Evolutionary conservation across 2,113 vertebrate species (phyloP).

Genomic region (Rhabdornis inornatus): DNA sequence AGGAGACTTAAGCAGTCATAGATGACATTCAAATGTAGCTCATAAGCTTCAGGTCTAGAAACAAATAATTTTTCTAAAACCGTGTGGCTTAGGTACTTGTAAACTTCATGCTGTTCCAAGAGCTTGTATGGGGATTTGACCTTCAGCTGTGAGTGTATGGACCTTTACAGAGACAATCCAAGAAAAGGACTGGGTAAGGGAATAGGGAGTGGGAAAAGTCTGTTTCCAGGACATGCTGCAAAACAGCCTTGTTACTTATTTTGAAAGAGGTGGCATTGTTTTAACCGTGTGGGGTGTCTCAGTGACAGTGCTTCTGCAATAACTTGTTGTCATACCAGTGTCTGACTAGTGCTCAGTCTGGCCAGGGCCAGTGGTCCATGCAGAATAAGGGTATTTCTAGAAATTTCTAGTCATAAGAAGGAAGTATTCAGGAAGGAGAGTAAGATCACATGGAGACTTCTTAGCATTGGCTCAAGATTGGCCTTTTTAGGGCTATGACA

Average conservation of each 20-base stretch:
- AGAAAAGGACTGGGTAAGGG: neutral
- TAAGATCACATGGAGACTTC: neutral
- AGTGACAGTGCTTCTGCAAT: neutral
- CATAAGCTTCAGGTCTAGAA: neutral
- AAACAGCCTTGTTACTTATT: neutral
- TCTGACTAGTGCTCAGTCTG: neutral
- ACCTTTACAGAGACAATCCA: neutral
- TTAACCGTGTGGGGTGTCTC: neutral
- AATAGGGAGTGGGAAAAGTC: neutral
- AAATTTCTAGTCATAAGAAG: neutral
- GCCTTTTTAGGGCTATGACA: neutral
- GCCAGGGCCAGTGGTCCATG: neutral
- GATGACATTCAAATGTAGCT: neutral
- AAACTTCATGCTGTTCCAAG: neutral
- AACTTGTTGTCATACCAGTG: neutral
- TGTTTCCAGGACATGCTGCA: neutral
- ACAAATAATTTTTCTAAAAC: neutral
- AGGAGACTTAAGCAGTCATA: neutral
- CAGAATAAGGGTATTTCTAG: neutral
- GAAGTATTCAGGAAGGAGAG: neutral
- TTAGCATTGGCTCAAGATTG: neutral
- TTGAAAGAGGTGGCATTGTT: neutral
- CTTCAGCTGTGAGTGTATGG: neutral
- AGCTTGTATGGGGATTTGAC: neutral
- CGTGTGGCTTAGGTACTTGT: neutral